Evolutionary conservation across 1,140 invertebrate genomes (phyloP), one percentile per base, ranked within the genome.

Genomic region (Stenopsyche tienmushanensis): DNA sequence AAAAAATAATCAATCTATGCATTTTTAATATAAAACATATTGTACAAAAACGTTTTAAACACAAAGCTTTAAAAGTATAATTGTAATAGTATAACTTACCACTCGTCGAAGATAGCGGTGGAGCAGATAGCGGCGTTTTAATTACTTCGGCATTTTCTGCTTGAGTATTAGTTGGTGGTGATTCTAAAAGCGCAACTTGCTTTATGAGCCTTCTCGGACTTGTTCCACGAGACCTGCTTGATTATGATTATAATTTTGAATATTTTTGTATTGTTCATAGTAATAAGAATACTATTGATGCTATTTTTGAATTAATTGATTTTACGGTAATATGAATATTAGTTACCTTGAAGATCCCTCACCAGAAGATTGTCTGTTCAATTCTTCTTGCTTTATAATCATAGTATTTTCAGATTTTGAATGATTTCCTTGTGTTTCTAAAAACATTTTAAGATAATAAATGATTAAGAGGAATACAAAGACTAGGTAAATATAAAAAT

Each of bases 161-260:
- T 39, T 71, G 65, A 50, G 60, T 39, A 3, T 55, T 64, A 67
- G 79, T 74, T 62, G 83, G 84, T 1, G 84, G 85, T 0, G 86
- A 87, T 67, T 87, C 87, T 68, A 86, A 75, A 66, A 86, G 77
- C 1, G 87, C 87, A 9, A 83, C 84, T 76, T 90, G 87, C 63
- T 88, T 87, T 10, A 84, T 87, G 25, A 90, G 73, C 5, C 84
- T 81, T 26, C 88, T 77, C 0, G 87, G 87, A 24, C 86, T 88
- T 49, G 76, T 78, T 15, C 80, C 81, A 2, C 82, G 74, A 0
- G 73, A 74, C 34, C 75, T 76, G 53, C n/a, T n/a, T n/a, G n/a
- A n/a, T 8, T 57, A 15, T 20, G 7, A 34, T 57, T 3, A 53
- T 10, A 7, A 53, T 24, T 7, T 53, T 17, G 8, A n/a, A n/a